phyloP scores from a whole-genome alignment of 2,113 vertebrate genomes.

The Nyctereutes procyonoides region DNA sequence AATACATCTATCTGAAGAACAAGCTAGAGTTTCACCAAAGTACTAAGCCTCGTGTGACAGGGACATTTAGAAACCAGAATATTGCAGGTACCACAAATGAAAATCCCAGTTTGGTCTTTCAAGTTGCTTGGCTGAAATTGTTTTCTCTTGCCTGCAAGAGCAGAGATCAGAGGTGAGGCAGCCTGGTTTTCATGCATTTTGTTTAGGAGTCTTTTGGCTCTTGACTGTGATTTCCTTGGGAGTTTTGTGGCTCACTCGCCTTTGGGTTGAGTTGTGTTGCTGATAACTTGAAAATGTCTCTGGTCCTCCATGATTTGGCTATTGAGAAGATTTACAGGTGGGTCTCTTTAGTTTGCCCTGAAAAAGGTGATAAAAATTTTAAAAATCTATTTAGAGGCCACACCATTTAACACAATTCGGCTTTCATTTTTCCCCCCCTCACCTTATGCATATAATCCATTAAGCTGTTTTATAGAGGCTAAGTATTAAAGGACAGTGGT shows the following conservation, averaged over 20 bases:
- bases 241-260: neutral
- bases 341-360: neutral
- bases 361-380: conserved; percentile 54
- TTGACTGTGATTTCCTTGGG: neutral
- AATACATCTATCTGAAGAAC: neutral
- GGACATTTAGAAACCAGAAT: neutral
- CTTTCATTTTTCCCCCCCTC: conserved; percentile 51
- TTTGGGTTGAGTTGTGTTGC: conserved; percentile 11
- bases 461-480: conserved; percentile 77
- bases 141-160: neutral
- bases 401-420: conserved; percentile 44
- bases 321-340: conserved; percentile 51
- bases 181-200: neutral
- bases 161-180: neutral
- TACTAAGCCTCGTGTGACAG: neutral
- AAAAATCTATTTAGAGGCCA: conserved; percentile 47
- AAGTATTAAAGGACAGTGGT: conserved; percentile 71
- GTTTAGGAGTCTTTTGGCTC: neutral
- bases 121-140: neutral
- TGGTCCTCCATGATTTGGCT: neutral
- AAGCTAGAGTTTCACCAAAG: neutral
- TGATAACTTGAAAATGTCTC: neutral
- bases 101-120: neutral
- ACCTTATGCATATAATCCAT: conserved; percentile 75
- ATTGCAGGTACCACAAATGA: neutral